Base-by-base conservation (phyloP, 1,140 invertebrate genomes). In the Procambarus virginalis region DNA sequence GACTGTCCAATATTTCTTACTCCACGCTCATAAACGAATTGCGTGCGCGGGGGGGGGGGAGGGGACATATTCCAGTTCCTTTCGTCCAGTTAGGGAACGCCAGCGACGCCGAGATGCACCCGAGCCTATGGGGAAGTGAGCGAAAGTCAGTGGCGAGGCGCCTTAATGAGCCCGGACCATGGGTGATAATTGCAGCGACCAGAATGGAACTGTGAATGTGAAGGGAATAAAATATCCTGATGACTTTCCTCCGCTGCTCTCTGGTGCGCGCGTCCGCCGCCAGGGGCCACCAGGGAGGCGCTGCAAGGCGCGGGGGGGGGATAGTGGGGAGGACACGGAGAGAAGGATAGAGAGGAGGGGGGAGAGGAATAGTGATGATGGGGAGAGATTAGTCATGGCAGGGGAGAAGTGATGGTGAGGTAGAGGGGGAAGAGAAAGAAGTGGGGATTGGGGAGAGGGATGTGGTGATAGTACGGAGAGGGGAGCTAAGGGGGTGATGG, bases 201-300 rank as follows among this genome's bases (percentile, higher is more conserved):
- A 84, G 87, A 89, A 84, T 89, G 87, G 87, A 89, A 89, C 87
- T 89, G 87, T 89, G 81, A 89, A 89, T 89, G 87, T 89, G 87
- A 89, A 89, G 68, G 81, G 87, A 89, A 89, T 89, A 89, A 89
- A 89, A 89, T 89, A 89, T 84, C 87, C 87, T 84, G 87, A 89
- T 83, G 87, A 79, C 87, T 89, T 88, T 88, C 87, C 87, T 89
- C 87, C 9, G 84, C 49, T 75, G 49, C 73, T 49, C 81, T 34
- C 73, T 51, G 49, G 51, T 46, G 55, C n/a, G 77, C 49, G 34
- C 77, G 4, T 78, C 85, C 45, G 46, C 77, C 60, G 60, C 78
- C 60, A 51, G 17, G 49, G 78, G 76, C 45, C 55, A 60, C 46
- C 20, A 48, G 45, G 76, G 17, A 55, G 84, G 3, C 6, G 55